phyloP scores from a whole-genome alignment of 2,797 vertebrate genomes.

The Parauchenoglanis punctatus region DNA sequence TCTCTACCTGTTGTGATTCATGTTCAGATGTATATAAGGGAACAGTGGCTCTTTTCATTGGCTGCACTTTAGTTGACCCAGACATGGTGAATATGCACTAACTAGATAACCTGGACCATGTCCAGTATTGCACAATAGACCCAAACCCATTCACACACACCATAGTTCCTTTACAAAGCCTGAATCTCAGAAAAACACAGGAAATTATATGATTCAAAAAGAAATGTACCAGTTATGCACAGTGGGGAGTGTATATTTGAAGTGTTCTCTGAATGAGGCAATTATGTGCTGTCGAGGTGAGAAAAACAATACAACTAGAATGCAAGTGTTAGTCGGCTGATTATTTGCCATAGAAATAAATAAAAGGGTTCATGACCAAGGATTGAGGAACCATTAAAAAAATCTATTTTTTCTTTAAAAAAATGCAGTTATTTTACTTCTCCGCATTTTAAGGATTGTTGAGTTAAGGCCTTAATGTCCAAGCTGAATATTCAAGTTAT shows the following conservation, averaged over 20 bases:
- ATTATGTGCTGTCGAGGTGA: constrained; percentile 29
- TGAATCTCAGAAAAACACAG: constrained; percentile 17
- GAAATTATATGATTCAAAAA: constrained; percentile 25
- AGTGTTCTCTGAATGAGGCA: constrained; percentile 33
- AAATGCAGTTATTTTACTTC: background rate
- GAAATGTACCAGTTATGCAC: constrained; percentile 13
- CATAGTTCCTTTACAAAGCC: background rate
- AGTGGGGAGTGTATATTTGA: constrained; percentile 23
- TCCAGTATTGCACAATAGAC: constrained; percentile 6
- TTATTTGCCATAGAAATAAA: constrained; percentile 27
- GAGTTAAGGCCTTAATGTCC: background rate
- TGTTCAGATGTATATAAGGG: background rate
- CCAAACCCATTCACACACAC: constrained; percentile 19
- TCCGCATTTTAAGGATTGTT: background rate
- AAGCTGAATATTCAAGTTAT: constrained; percentile 49
- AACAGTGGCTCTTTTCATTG: background rate
- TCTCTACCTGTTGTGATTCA: background rate
- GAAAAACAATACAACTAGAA: constrained; percentile 29
- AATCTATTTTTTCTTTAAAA: background rate
- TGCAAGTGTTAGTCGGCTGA: constrained; percentile 10
- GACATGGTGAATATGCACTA: background rate
- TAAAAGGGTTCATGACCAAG: constrained; percentile 17
- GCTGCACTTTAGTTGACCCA: background rate
- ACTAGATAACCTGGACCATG: constrained; percentile 24
- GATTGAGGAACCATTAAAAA: background rate